Evolutionary conservation across 2,113 vertebrate genomes (phyloP), one percentile per base, ranked within the genome.

Genomic region (Microcebus lehilahytsara): DNA sequence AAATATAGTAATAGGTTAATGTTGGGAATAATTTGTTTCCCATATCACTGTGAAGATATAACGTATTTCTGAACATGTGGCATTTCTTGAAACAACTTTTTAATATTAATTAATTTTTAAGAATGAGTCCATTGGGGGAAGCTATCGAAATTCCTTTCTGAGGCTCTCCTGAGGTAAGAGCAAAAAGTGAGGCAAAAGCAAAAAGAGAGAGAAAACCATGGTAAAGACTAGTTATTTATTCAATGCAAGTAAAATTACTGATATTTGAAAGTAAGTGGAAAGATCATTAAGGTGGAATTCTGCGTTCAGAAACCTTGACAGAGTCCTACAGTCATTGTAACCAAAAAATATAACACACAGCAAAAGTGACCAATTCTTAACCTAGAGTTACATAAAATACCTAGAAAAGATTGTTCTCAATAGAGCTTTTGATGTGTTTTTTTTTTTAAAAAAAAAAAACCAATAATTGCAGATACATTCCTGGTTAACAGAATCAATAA

Each of bases 81-180:
- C 1, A 30, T 66, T 85, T 86, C 4, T 75, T 72, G 30, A 90
- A 58, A 66, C 6, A 37, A 71, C 12, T 64, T 32, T 69, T 87
- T 80, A 90, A n/a, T 53, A 67, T 79, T 87, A 69, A 72, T 62
- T 64, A 79, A 79, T 56, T 93, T 89, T 86, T 51, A 84, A 95
- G 62, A 80, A 71, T 14, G 3, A 89, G n/a, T 46, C 16, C 75
- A 23, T 51, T 78, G 27, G 10, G 13, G 4, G 34, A 92, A 58
- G 49, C 27, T 69, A 64, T 9, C 53, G 30, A 34, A 67, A 78
- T 95, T 91, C 20, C 53, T 71, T 12, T 62, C 56, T 86, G 14
- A 72, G 30, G 37, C 19, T 86, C 27, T 91, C 17, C 71, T 58
- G 34, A 87, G n/a, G 10, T 85, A 3, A 94, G 92, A 81, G 42